phyloP scores from a whole-genome alignment of 1,140 invertebrate species.

The Chionoecetes opilio region DNA sequence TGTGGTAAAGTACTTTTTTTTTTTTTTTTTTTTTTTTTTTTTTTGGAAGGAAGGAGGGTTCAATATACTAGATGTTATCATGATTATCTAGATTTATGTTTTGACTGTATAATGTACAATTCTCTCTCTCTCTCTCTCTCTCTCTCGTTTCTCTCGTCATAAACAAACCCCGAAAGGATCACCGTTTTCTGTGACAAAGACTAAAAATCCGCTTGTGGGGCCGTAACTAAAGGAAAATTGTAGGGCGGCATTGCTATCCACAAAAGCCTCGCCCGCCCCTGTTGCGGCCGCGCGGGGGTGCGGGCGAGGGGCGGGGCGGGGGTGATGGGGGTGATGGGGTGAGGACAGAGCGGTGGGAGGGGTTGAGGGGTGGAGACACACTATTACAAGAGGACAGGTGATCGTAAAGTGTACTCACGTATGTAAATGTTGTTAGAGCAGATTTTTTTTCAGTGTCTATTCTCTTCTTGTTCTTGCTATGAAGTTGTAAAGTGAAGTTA shows the following conservation, averaged over 20 bases:
- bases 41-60: no score
- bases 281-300: background rate
- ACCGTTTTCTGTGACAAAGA: slow-evolving; percentile 48
- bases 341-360: background rate
- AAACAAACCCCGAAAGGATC: background rate
- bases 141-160: background rate
- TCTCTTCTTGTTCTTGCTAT: no score
- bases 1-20: background rate
- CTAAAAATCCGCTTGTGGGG: slow-evolving; percentile 39
- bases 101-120: no score
- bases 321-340: background rate
- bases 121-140: slow-evolving; percentile 47
- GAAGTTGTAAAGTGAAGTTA: no score
- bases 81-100: no score
- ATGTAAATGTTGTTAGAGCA: no score
- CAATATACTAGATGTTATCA: no score
- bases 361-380: no score
- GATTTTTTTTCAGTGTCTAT: no score
- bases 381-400: no score
- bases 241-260: background rate
- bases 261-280: background rate
- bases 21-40: background rate
- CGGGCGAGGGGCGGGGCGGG: background rate
- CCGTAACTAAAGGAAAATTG: slow-evolving; percentile 59
- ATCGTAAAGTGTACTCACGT: no score